These are phyloP conservation scores for Callorhinus ursinus DNA, from an alignment of 2,113 vertebrate species.

Conservation along the genomic window DNA sequence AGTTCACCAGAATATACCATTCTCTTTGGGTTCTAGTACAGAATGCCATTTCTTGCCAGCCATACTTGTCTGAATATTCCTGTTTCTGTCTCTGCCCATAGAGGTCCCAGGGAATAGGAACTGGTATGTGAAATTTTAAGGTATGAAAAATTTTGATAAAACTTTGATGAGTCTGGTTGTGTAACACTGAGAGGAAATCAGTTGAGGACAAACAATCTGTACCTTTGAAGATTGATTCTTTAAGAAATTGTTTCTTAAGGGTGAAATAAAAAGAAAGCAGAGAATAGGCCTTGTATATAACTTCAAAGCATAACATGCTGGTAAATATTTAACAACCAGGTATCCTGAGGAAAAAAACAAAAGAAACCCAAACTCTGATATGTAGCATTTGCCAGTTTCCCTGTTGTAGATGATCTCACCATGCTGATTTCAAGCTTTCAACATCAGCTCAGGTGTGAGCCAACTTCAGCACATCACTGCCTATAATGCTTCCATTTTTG, in stretches of 20 bases:
- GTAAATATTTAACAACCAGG: background rate
- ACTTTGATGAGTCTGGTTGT: background rate
- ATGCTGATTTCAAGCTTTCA: background rate
- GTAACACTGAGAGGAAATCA: background rate
- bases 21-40: background rate
- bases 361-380: background rate
- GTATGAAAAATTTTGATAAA: background rate
- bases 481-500: background rate
- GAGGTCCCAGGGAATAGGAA: background rate
- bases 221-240: background rate
- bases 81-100: background rate
- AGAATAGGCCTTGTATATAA: background rate
- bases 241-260: background rate
- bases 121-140: background rate
- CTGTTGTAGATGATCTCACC: background rate
- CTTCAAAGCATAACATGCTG: background rate
- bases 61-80: background rate
- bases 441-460: background rate
- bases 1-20: background rate
- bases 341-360: background rate
- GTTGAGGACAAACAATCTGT: background rate
- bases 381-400: background rate
- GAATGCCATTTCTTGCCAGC: background rate
- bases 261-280: background rate
- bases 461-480: background rate